phyloP scores from a whole-genome alignment of 2,797 vertebrate genomes.

The Pitangus sulphuratus region DNA sequence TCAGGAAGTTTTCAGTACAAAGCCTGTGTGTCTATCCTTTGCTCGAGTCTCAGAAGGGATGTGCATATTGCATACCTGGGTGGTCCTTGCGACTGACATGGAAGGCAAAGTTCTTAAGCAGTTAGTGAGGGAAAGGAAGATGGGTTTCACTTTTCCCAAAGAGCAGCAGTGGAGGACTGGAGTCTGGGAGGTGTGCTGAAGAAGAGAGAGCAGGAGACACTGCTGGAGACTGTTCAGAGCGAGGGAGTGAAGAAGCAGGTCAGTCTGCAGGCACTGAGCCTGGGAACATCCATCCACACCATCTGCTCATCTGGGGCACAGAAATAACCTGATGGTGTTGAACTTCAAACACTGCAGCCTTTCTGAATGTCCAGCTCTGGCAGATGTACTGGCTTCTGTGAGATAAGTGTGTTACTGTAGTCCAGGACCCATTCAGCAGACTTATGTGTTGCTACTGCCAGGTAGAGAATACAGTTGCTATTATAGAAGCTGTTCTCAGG shows the following conservation, averaged over 20 bases:
- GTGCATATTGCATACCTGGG: background rate
- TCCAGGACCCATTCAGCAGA: background rate
- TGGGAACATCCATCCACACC: background rate
- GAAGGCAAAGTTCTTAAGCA: background rate
- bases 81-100: accelerated
- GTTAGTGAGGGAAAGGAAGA: background rate
- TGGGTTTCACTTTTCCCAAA: background rate
- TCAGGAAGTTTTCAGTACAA: background rate
- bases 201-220: background rate
- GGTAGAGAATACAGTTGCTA: background rate
- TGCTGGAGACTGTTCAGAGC: background rate
- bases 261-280: background rate
- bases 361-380: background rate
- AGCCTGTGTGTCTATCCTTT: background rate
- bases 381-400: background rate
- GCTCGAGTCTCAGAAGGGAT: background rate
- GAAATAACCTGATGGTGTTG: accelerated
- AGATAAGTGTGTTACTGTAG: background rate
- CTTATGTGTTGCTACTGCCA: background rate
- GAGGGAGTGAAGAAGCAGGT: background rate
- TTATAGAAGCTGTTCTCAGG: background rate
- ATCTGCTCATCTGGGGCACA: background rate
- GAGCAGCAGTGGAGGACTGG: background rate
- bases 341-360: background rate
- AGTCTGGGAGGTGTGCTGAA: background rate